Evolutionary conservation across 2,797 vertebrate genomes (phyloP), one percentile per base, ranked within the genome.

Genomic region (Onychomys arenicola): DNA sequence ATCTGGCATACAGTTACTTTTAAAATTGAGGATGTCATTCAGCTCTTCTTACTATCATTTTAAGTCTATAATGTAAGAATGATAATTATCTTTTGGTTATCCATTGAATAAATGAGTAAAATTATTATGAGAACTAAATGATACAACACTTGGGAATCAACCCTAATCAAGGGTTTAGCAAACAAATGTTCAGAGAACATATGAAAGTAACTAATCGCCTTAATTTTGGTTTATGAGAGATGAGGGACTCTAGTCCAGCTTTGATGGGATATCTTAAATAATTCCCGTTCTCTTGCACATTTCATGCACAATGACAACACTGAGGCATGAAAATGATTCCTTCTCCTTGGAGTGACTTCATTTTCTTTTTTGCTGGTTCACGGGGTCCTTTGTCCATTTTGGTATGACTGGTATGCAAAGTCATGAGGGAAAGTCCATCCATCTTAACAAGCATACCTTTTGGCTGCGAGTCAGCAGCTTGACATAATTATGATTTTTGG

Each of bases 401-500:
- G 21, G 88, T 34, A 14, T 73, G n/a, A 59, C 14, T 29, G 55
- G 10, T 19, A 59, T 23, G 29, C 37, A 8, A 93, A 3, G 32
- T 55, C 43, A 52, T 12, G 3, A 75, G 25, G n/a, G n/a, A 69
- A 93, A 87, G 34, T 49, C 5, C 21, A 80, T 32, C n/a, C 46
- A 90, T 91, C 57, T 89, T 81, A 86, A 69, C 83, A 94, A 88
- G 69, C 59, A 14, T 46, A 29, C 29, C 12, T 40, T 89, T 78
- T 96, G 85, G 32, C 40, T 29, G 32, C 5, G 23, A 75, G 57
- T 78, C 67, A 89, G 14, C 21, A 88, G 55, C 27, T 96, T 97
- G 49, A 89, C 13, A n/a, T 69, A 69, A 77, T 49, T 95, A 92
- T 76, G 55, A 82, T 95, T 91, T 95, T 37, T 92, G 55, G n/a